Percentiles rank a stretch among this genome's conserved stretches.
Evolutionary conservation across 2,888 invertebrate species (phyloP).

Genomic region (Thera obeliscata): DNA sequence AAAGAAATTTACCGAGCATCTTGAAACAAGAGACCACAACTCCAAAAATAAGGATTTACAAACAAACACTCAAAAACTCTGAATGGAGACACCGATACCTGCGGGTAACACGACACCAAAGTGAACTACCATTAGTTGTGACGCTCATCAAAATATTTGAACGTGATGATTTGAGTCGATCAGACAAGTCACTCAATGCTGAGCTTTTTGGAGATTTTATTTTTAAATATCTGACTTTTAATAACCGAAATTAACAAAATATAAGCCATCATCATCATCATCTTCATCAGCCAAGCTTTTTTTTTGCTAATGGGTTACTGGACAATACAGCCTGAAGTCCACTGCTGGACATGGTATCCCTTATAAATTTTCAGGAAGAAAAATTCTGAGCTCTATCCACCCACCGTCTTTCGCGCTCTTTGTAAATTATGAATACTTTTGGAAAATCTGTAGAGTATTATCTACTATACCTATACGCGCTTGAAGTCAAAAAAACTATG

Average conservation of each 20-base stretch:
- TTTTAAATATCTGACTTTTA: no score
- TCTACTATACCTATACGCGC: neutral
- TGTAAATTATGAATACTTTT: no score
- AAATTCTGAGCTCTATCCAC: no score
- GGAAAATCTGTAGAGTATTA: neutral
- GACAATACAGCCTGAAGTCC: no score
- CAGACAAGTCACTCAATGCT: constrained; percentile 49
- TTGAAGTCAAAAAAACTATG: neutral
- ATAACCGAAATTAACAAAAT: no score
- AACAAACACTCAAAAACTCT: constrained; percentile 29
- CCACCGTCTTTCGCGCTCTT: no score
- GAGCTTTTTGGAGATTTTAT: constrained; percentile 20
- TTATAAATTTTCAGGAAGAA: no score
- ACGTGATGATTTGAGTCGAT: constrained; percentile 62
- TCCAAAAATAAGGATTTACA: constrained; percentile 16
- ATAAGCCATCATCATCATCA: no score
- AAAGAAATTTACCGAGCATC: constrained; percentile 6
- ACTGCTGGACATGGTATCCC: no score
- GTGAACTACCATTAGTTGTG: constrained; percentile 67
- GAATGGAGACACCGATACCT: constrained; percentile 36
- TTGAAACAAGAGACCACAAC: constrained; percentile 16
- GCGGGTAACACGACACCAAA: constrained; percentile 63
- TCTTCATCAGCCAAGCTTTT: no score
- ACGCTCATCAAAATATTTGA: constrained; percentile 68
- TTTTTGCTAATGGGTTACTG: no score